phyloP scores from a whole-genome alignment of 2,113 vertebrate species.

The Pachycephala philippinensis region DNA sequence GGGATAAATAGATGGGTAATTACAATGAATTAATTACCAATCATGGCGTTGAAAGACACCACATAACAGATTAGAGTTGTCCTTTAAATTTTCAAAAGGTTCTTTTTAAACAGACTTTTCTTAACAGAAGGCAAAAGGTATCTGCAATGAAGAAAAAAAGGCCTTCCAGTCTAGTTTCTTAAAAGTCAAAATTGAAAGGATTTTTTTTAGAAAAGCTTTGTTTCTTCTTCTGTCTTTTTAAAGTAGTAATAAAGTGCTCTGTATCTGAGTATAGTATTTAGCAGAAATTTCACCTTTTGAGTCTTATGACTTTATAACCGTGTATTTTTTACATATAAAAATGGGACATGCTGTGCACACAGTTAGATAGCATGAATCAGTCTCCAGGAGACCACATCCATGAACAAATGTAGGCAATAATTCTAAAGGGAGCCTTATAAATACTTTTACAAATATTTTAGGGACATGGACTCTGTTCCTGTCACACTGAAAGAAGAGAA shows the following conservation, averaged over 20 bases:
- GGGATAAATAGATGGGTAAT: background rate
- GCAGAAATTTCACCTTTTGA: background rate
- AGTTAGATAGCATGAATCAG: background rate
- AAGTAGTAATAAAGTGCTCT: background rate
- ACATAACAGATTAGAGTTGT: background rate
- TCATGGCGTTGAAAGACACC: background rate
- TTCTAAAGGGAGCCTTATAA: background rate
- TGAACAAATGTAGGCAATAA: background rate
- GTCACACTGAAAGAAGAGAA: background rate
- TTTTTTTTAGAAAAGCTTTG: background rate
- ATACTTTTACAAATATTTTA: background rate
- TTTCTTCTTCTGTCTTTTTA: background rate
- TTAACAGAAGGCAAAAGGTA: background rate
- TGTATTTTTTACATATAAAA: background rate
- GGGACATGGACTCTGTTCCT: background rate
- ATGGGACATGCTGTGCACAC: background rate
- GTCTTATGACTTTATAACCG: background rate
- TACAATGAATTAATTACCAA: background rate
- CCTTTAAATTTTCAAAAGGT: background rate
- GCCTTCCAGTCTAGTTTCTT: background rate
- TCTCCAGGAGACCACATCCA: background rate
- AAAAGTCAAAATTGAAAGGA: background rate
- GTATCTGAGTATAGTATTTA: background rate
- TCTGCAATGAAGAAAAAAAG: background rate
- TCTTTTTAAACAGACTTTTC: background rate